Evolutionary conservation across 2,888 invertebrate species (phyloP), one percentile per base, ranked within the genome.

Genomic region (Dynastes hyllus): DNA sequence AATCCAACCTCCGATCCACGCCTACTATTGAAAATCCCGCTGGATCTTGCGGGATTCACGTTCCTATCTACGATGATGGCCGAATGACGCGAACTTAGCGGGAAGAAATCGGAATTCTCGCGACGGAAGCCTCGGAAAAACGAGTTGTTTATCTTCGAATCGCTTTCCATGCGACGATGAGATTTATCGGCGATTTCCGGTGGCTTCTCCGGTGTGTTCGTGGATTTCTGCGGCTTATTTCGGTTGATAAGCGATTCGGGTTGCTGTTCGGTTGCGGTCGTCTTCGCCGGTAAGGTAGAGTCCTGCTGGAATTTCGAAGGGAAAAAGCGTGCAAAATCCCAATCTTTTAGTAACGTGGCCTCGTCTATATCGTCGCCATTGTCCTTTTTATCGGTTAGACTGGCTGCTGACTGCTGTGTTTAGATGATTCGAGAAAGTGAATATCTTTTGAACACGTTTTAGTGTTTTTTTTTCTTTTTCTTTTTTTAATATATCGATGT

Each of bases 301-400:
- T 82, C 71, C 55, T 85, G 80, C 76, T 83, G 84, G 82, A 85
- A 89, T 86, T 89, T 91, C 80, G 90, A 89, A 13, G 94, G 95
- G 89, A 96, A 96, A 91, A 96, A 96, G 87, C 94, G 93, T 83
- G 95, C 95, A 89, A 96, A 94, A 90, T 96, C 95, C 96, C 96
- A 96, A 87, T 96, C 96, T 89, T 95, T 94, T 84, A 96, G 91
- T 82, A 96, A 91, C 77, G 94, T 93, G 81, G 95, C 94, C 88
- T 95, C 95, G 87, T 95, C 95, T 85, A 93, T 91, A 86, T 94
- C 93, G 86, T 93, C 93, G 22, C 16, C 37, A 81, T 88, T 87
- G 82, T 87, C 86, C 81, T 84, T 86, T 78, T 80, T 83, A 76
- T 76, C 58, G 70, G 61, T 80, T 71, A 83, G 85, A 87, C 87